Percentiles rank a stretch among this genome's conserved stretches.
These are phyloP conservation scores for Thamnaconus septentrionalis DNA, from an alignment of 2,113 vertebrate genomes.

Conservation along the genomic window DNA sequence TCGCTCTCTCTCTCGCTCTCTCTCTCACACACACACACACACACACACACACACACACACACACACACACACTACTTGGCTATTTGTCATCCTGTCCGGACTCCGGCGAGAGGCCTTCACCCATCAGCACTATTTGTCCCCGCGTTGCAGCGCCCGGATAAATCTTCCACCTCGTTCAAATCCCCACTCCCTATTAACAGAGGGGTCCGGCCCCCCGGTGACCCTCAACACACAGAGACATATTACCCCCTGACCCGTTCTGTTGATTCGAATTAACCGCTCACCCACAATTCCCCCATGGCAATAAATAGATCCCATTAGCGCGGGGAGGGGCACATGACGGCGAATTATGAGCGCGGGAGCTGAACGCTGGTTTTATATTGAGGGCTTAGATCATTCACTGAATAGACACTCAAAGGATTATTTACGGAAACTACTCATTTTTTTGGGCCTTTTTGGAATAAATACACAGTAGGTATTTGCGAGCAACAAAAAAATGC, in stretches of 20 bases:
- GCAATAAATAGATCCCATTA: conserved; percentile 84
- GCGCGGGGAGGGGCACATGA: conserved; percentile 77
- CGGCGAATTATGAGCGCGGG: conserved; percentile 51
- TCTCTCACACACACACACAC: no score
- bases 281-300: conserved; percentile 83
- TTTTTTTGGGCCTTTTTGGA: no score
- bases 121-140: conserved; percentile 93
- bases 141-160: conserved; percentile 89
- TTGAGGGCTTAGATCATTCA: no score
- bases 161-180: conserved; percentile 88
- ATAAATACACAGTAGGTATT: no score
- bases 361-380: neutral
- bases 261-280: conserved; percentile 94
- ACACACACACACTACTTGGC: conserved; percentile 10
- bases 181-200: conserved; percentile 82
- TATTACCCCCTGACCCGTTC: conserved; percentile 78
- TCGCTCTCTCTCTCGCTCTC: no score
- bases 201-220: conserved; percentile 80
- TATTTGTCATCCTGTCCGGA: conserved; percentile 66
- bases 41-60: neutral
- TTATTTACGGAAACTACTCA: no score
- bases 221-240: conserved; percentile 65
- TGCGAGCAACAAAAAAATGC: neutral
- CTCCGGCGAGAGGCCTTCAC: conserved; percentile 87
- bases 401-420: no score